Evolutionary conservation across 1,140 invertebrate species (phyloP).

Genomic region (Euura lappo): DNA sequence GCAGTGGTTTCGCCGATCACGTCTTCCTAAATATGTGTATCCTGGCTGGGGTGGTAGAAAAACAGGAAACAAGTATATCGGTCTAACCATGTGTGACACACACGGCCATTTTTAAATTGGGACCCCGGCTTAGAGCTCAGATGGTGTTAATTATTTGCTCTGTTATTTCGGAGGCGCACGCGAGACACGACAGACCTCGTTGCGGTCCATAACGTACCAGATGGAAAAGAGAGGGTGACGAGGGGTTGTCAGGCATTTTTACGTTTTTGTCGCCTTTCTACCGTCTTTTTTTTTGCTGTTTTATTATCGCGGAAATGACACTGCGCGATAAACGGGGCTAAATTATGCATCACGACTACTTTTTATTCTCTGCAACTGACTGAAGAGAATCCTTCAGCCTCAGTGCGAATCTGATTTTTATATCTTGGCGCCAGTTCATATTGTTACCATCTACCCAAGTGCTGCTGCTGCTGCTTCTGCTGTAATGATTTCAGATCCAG

Average conservation of each 20-base stretch:
- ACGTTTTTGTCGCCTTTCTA: not conserved
- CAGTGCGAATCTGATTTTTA: not conserved
- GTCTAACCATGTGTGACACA: not conserved
- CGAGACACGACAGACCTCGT: not conserved
- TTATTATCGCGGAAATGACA: not conserved
- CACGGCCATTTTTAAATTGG: constrained; percentile 1
- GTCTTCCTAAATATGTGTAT: not conserved
- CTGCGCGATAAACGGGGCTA: not conserved
- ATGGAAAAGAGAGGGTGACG: not conserved
- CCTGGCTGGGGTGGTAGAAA: not conserved
- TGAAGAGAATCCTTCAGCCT: not conserved
- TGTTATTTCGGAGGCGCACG: not conserved
- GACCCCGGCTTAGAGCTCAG: not conserved
- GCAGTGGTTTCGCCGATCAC: not conserved
- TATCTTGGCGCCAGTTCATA: too few relatives aligned
- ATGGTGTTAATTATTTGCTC: constrained; percentile 4
- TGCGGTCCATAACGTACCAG: not conserved
- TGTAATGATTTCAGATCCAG: too few relatives aligned
- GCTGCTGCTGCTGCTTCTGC: too few relatives aligned
- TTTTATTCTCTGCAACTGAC: not conserved
- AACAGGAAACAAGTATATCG: not conserved
- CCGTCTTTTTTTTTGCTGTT: not conserved
- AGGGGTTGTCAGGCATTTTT: not conserved
- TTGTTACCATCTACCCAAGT: not conserved
- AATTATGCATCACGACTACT: not conserved